Evolutionary conservation across 2,113 vertebrate species (phyloP).

Genomic region (Stegostoma tigrinum): DNA sequence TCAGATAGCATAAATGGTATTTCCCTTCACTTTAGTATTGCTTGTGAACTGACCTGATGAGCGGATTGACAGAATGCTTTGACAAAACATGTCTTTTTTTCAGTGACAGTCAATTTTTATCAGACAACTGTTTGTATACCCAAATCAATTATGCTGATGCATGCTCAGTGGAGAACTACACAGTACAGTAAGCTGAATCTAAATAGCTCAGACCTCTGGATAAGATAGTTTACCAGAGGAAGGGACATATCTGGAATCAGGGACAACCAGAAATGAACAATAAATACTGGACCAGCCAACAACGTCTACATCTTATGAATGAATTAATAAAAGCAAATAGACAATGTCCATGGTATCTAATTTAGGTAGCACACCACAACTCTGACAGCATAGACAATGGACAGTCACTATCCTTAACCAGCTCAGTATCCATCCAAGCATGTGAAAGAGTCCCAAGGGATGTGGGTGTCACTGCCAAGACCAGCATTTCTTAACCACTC

Average conservation of each 20-base stretch:
- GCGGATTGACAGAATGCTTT: too few relatives aligned
- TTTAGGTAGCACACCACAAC: background rate
- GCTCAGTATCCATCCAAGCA: background rate
- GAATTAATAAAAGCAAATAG: background rate
- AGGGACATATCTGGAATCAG: background rate
- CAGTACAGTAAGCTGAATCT: background rate
- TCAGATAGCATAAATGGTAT: too few relatives aligned
- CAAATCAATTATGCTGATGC: background rate
- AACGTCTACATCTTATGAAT: too few relatives aligned
- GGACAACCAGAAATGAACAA: too few relatives aligned
- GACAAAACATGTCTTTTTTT: too few relatives aligned
- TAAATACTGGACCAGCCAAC: too few relatives aligned
- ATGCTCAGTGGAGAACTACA: background rate
- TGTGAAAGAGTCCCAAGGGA: background rate
- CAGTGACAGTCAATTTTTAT: too few relatives aligned
- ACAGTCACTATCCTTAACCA: background rate
- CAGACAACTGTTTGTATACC: too few relatives aligned
- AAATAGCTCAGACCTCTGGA: background rate
- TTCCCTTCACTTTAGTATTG: too few relatives aligned
- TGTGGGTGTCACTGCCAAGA: background rate
- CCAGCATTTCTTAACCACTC: background rate
- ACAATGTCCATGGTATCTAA: background rate
- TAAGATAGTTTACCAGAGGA: background rate
- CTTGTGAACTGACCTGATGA: too few relatives aligned
- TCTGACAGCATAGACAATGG: background rate